Conservation (phyloP, 2,113 vertebrate species). For the Anguilla rostrata region DNA sequence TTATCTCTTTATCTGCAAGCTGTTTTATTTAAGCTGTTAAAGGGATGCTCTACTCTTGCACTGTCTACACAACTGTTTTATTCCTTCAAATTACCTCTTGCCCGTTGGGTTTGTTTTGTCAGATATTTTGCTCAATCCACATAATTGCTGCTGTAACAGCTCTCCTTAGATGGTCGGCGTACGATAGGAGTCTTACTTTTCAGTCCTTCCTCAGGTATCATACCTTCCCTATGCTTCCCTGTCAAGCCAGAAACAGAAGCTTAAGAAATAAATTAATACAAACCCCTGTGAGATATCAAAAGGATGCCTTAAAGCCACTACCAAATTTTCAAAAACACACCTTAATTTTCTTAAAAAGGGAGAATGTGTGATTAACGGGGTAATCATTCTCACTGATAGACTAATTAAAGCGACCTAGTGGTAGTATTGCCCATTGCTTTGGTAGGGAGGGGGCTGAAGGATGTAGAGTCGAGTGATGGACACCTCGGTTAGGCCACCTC, state of each 20-base stretch:
- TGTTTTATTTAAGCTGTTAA: not conserved
- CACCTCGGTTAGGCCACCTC: not conserved
- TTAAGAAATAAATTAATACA: conserved; percentile 61
- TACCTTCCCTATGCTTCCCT: not conserved
- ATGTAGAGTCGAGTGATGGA: not conserved
- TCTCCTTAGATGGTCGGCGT: not conserved
- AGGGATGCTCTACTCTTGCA: not conserved
- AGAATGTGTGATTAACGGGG: conserved; percentile 33
- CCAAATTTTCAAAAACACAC: conserved; percentile 25
- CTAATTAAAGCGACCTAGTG: conserved; percentile 43
- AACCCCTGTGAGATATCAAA: conserved; percentile 48
- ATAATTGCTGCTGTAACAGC: not conserved
- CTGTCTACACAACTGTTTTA: not conserved
- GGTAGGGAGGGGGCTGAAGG: not conserved
- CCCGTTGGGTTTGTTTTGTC: not conserved
- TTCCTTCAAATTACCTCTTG: not conserved
- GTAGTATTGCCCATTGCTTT: not conserved
- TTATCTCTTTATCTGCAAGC: not conserved
- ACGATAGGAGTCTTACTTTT: not conserved
- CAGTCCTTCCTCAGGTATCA: not conserved
- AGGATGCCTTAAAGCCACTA: conserved; percentile 43
- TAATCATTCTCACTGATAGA: conserved; percentile 52
- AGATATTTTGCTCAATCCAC: not conserved
- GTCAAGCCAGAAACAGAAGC: conserved; percentile 38
- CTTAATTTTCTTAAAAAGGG: not conserved